These are phyloP conservation scores for human (Homo sapiens) DNA, from an alignment of 2,113 vertebrate genomes.

Conservation along the genomic window GRCh38 chr12:112023501-112024000, in stretches of 20 bases:
- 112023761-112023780: not conserved
- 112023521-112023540: not conserved
- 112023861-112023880: not conserved
- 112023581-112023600: not conserved
- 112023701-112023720: not conserved
- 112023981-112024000: not conserved
- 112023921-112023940: not conserved
- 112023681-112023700: not conserved
- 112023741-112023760: not conserved
- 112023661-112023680: not conserved
- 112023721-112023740: not conserved
- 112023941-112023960: not conserved
- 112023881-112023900: slow-evolving; percentile 18
- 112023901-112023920: slow-evolving; percentile 1
- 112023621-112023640: not conserved
- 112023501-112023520: not conserved
- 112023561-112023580: not conserved
- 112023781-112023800: not conserved
- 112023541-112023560: not conserved
- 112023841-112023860: not conserved
- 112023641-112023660: not conserved
- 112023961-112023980: not conserved
- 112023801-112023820: not conserved
- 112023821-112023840: not conserved
- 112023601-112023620: not conserved